Evolutionary conservation across 2,888 invertebrate species (phyloP).

Genomic region (Drosophila macrospina): DNA sequence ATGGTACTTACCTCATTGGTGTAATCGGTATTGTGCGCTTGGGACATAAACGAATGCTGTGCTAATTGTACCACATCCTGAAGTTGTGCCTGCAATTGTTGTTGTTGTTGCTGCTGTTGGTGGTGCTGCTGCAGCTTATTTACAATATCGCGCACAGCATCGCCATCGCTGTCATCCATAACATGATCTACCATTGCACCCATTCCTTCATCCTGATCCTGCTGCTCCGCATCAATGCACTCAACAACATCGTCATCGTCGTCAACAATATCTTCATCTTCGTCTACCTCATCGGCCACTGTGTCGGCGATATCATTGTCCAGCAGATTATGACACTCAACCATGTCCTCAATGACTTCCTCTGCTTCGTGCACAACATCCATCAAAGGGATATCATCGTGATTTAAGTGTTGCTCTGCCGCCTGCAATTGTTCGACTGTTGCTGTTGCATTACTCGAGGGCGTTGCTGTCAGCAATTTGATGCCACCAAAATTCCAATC

Average conservation of each 20-base stretch:
- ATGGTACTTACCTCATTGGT: constrained; percentile 64
- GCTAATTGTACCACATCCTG: constrained; percentile 66
- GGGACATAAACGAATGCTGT: constrained; percentile 69
- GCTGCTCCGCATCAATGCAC: constrained; percentile 65
- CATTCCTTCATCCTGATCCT: constrained; percentile 52
- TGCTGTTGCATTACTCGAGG: constrained; percentile 25
- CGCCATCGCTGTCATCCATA: constrained; percentile 62
- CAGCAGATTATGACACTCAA: constrained; percentile 61
- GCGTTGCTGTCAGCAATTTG: constrained; percentile 61
- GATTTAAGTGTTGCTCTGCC: constrained; percentile 54
- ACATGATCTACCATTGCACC: constrained; percentile 60
- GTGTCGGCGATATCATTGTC: constrained; percentile 34
- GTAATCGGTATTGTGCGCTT: constrained; percentile 62
- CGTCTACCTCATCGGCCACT: constrained; percentile 30
- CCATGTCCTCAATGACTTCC: constrained; percentile 65
- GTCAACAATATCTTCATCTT: constrained; percentile 57
- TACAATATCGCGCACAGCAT: constrained; percentile 82
- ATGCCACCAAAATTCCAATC: constrained; percentile 85
- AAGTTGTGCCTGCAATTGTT: constrained; percentile 58
- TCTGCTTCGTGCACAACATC: constrained; percentile 62
- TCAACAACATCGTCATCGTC: constrained; percentile 73
- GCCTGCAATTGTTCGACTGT: constrained; percentile 43
- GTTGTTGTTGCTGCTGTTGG: constrained; percentile 55
- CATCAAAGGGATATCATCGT: constrained; percentile 67
- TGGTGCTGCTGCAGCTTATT: constrained; percentile 79